Percentiles rank a stretch among this genome's conserved stretches.
These are phyloP conservation scores for Enteromius argenteus DNA, from an alignment of 2,797 vertebrate genomes.

Conservation along the genomic window DNA sequence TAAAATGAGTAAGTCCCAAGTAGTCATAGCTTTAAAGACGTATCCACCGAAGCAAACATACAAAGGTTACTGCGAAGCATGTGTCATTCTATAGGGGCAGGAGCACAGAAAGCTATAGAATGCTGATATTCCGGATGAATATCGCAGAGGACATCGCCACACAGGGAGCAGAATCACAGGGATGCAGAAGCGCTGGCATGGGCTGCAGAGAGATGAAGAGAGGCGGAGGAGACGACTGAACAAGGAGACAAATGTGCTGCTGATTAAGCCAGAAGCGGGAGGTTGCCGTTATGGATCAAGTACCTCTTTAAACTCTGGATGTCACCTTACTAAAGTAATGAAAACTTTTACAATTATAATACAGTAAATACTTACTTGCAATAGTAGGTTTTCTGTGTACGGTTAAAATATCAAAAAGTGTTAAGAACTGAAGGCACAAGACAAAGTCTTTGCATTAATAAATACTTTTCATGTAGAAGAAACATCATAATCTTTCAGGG, in stretches of 20 bases:
- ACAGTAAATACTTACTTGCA: conserved; percentile 48
- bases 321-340: neutral
- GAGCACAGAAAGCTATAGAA: conserved; percentile 58
- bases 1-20: neutral
- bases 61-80: conserved; percentile 51
- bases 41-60: conserved; percentile 30
- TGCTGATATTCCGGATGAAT: conserved; percentile 61
- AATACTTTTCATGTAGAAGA: neutral
- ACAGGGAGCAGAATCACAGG: conserved; percentile 42
- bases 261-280: conserved; percentile 37
- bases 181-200: conserved; percentile 31
- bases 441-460: conserved; percentile 42
- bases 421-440: conserved; percentile 48
- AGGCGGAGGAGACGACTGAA: conserved; percentile 28
- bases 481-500: neutral
- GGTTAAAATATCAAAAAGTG: conserved; percentile 45
- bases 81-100: conserved; percentile 59
- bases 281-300: conserved; percentile 24
- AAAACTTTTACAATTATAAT: neutral
- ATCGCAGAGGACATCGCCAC: conserved; percentile 47
- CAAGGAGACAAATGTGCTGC: conserved; percentile 43
- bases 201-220: conserved; percentile 51
- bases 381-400: conserved; percentile 4
- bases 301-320: conserved; percentile 1
- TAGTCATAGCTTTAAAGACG: neutral